These are phyloP conservation scores for Podarcis siculus DNA, from an alignment of 2,797 vertebrate genomes.

Conservation along the genomic window DNA sequence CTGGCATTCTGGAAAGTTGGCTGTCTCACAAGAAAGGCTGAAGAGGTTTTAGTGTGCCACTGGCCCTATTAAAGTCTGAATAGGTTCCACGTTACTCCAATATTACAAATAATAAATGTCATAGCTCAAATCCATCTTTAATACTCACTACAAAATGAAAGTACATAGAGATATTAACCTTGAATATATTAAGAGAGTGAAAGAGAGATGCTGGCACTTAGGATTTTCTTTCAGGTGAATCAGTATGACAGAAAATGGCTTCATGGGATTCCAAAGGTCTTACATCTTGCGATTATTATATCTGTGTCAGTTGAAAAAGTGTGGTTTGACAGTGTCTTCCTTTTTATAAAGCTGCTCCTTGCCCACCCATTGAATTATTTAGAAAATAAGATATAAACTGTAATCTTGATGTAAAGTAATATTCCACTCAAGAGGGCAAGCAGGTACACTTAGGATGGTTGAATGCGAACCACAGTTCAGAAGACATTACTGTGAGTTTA, in stretches of 20 bases:
- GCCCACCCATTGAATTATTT: slow-evolving; percentile 12
- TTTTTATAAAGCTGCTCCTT: not conserved
- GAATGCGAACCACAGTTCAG: not conserved
- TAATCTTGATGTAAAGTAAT: not conserved
- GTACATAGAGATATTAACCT: slow-evolving; percentile 62
- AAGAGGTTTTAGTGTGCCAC: not conserved
- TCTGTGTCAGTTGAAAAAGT: slow-evolving; percentile 15
- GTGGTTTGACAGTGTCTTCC: not conserved
- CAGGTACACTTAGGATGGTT: not conserved
- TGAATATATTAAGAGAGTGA: slow-evolving; percentile 40
- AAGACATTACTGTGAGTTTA: not conserved
- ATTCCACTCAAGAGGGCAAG: not conserved
- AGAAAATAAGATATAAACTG: slow-evolving; percentile 15
- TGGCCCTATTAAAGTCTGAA: slow-evolving; percentile 8
- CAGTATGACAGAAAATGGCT: slow-evolving; percentile 54
- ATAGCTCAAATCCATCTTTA: slow-evolving; percentile 63
- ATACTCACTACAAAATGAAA: slow-evolving; percentile 61
- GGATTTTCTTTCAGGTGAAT: slow-evolving; percentile 62
- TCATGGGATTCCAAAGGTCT: slow-evolving; percentile 60
- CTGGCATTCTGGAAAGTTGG: not conserved
- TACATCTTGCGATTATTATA: slow-evolving; percentile 57
- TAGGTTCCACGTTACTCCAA: not conserved
- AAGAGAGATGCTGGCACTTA: slow-evolving; percentile 44
- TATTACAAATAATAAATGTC: slow-evolving; percentile 65
- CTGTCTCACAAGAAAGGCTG: not conserved